Evolutionary conservation across 2,797 vertebrate species (phyloP).

Genomic region (Vespertilio murinus): DNA sequence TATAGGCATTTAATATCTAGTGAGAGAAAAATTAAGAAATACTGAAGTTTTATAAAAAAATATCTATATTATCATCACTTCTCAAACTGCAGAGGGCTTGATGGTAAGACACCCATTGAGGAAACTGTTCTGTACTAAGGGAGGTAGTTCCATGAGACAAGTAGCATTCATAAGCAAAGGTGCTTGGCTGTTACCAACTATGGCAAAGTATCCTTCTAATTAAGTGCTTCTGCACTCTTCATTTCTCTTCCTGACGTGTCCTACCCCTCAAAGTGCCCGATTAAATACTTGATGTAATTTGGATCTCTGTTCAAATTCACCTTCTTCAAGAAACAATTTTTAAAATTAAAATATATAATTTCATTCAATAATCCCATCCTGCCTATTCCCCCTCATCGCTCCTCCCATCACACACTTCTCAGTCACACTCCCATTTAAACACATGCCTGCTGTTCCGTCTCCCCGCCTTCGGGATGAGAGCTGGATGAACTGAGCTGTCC

Average conservation of each 20-base stretch:
- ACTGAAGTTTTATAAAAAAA: not conserved
- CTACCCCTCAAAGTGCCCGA: not conserved
- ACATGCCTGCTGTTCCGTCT: too few relatives aligned
- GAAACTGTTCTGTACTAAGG: not conserved
- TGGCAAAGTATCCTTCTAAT: not conserved
- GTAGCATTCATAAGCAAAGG: not conserved
- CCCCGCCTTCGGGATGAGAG: not conserved
- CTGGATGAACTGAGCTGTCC: rapidly evolving
- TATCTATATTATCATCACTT: not conserved
- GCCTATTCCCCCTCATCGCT: not conserved
- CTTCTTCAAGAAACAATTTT: not conserved
- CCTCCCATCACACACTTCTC: not conserved
- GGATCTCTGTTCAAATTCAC: not conserved
- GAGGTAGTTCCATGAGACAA: not conserved
- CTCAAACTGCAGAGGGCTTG: not conserved
- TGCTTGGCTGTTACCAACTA: not conserved
- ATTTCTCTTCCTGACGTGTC: not conserved
- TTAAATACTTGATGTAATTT: not conserved
- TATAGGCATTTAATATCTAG: not conserved
- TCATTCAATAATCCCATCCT: not conserved
- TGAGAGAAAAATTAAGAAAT: not conserved
- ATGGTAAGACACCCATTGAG: not conserved
- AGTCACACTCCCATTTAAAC: not conserved
- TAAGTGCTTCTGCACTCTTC: not conserved
- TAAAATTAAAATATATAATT: not conserved